Conservation (phyloP, 2,113 vertebrate genomes). For the Apodemus sylvaticus region DNA sequence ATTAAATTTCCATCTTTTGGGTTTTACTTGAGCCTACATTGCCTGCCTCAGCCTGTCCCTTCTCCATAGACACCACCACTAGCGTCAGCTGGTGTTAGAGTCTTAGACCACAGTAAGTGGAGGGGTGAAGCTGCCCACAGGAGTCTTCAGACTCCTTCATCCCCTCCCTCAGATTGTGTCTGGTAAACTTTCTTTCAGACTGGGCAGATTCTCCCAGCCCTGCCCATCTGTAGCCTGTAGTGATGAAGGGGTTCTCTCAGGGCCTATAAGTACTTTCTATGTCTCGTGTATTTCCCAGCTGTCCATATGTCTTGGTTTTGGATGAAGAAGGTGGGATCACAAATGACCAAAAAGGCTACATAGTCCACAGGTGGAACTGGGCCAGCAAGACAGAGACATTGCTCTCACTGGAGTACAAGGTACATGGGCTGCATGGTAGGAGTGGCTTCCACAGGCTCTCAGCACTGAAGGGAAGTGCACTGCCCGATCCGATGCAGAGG, state of each 20-base stretch:
- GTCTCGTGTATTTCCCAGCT: constrained; percentile 63
- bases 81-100: not conserved
- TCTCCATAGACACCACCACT: not conserved
- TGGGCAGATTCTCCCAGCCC: not conserved
- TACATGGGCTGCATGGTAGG: constrained; percentile 25
- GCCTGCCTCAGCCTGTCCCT: not conserved
- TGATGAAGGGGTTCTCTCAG: not conserved
- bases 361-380: constrained; percentile 81
- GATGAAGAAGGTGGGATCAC: constrained; percentile 76
- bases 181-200: not conserved
- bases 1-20: not conserved
- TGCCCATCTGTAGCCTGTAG: not conserved
- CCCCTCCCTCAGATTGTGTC: not conserved
- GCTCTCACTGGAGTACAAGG: constrained; percentile 80
- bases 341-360: constrained; percentile 70
- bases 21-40: not conserved
- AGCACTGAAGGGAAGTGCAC: not conserved
- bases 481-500: not conserved
- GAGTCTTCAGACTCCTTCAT: not conserved
- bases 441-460: not conserved
- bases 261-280: not conserved
- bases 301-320: constrained; percentile 73
- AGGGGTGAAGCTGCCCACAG: not conserved
- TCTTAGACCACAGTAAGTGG: no score
- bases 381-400: constrained; percentile 72